These are phyloP conservation scores for Amazona guildingii DNA, from an alignment of 2,113 vertebrate genomes.

Conservation along the genomic window DNA sequence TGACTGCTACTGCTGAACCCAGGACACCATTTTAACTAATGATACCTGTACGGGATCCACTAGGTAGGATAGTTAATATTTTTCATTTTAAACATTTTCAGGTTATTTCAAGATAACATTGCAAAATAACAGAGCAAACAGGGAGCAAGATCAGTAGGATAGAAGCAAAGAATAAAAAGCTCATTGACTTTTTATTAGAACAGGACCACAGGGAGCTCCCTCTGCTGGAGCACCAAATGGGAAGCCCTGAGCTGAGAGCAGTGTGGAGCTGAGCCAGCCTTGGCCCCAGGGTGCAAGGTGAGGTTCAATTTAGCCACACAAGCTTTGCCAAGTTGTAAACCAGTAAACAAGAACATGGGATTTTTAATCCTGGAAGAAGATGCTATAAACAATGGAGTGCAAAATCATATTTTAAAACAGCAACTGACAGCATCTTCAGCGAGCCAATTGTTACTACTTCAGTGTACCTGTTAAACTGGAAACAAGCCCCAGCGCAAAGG, in stretches of 20 bases:
- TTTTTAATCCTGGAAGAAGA: neutral
- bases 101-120: neutral
- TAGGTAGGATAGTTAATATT: neutral
- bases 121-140: neutral
- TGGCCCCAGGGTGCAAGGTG: neutral
- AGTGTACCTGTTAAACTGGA: neutral
- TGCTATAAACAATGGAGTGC: neutral
- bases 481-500: neutral
- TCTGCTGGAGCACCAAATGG: neutral
- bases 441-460: neutral
- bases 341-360: neutral
- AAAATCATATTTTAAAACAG: neutral
- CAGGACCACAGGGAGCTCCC: neutral
- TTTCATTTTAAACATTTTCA: neutral
- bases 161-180: neutral
- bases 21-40: neutral
- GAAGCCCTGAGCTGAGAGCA: neutral
- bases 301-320: neutral
- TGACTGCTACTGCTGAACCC: too few relatives aligned
- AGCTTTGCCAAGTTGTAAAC: neutral
- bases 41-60: neutral
- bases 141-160: neutral
- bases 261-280: neutral
- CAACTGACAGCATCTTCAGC: neutral
- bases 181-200: neutral